Evolutionary conservation across 2,888 invertebrate species (phyloP).

Genomic region (Pyrrhosoma nymphula): DNA sequence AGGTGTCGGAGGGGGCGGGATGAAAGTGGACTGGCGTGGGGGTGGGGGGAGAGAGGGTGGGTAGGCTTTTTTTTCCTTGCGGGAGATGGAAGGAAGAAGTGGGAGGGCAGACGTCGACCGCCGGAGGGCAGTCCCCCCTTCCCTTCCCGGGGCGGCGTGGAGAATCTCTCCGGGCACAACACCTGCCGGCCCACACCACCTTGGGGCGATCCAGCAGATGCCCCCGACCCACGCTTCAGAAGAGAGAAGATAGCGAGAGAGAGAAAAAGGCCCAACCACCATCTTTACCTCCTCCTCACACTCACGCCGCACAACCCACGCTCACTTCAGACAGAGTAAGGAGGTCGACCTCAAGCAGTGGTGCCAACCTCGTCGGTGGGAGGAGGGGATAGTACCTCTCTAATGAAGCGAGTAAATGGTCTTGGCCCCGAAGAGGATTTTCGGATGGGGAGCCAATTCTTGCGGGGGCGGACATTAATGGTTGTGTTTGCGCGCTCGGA

Average conservation of each 20-base stretch:
- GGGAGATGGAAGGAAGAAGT: background rate
- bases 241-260: background rate
- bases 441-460: background rate
- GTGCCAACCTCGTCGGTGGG: slow-evolving; percentile 37
- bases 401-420: slow-evolving; percentile 52
- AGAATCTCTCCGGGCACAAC: background rate
- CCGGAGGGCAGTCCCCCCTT: background rate
- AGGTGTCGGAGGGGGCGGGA: background rate
- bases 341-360: background rate
- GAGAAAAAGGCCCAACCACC: background rate
- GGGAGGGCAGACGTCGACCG: slow-evolving; percentile 23
- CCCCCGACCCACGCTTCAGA: slow-evolving; percentile 39
- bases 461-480: background rate
- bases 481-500: slow-evolving; percentile 15
- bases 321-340: background rate
- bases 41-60: background rate
- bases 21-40: too few relatives aligned
- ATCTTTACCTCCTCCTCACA: background rate
- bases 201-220: slow-evolving; percentile 51
- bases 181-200: slow-evolving; percentile 52
- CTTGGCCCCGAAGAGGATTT: background rate
- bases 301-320: background rate
- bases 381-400: background rate
- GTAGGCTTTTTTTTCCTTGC: background rate
- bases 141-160: background rate